Percentiles rank a stretch among this genome's conserved stretches.
Conservation (phyloP, 2,888 invertebrate species). For the Cacoxenus indagator region DNA sequence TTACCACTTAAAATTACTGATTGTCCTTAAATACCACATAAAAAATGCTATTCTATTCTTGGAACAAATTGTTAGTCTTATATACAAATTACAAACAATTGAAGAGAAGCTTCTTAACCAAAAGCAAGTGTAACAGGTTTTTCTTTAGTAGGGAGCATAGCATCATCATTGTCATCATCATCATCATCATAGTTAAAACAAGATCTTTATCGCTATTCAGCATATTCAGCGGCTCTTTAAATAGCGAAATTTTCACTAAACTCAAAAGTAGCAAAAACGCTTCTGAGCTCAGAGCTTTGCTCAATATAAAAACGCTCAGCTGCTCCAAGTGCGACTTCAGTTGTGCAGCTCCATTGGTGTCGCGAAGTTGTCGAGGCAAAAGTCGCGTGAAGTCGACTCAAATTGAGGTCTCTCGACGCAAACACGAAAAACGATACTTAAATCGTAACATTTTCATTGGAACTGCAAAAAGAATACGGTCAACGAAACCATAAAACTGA, state of each 20-base stretch:
- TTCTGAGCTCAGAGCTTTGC: neutral
- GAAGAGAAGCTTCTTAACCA: too few species aligned
- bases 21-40: too few species aligned
- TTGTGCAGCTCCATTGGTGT: neutral
- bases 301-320: neutral
- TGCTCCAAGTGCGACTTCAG: slow-evolving; percentile 9
- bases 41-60: too few species aligned
- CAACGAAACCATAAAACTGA: slow-evolving; percentile 5
- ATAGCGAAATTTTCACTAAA: neutral
- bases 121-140: too few species aligned
- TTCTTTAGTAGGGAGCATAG: too few species aligned
- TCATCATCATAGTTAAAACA: too few species aligned
- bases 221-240: too few species aligned
- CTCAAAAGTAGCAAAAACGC: neutral
- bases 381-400: neutral
- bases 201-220: too few species aligned
- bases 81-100: too few species aligned
- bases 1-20: too few species aligned
- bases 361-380: neutral
- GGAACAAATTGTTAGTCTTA: too few species aligned
- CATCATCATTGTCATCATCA: too few species aligned
- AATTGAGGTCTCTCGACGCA: neutral
- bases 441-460: neutral
- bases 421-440: neutral
- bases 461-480: neutral